Base-by-base conservation (phyloP, 2,113 vertebrate genomes). In the Gadus chalcogrammus region DNA sequence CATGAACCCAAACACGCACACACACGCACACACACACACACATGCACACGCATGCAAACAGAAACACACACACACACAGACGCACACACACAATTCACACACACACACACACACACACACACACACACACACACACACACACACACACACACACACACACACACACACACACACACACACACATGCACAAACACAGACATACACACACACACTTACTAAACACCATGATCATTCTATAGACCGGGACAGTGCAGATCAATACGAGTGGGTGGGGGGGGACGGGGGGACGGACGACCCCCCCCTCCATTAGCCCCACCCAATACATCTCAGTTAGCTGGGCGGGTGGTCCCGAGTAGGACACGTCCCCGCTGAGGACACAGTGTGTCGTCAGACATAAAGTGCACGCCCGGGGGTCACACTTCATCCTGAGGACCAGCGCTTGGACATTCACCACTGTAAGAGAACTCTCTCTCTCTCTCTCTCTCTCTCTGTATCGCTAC, bases 161-260 rank as follows among this genome's bases (percentile, higher is more conserved):
- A 8, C 58, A 58, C 78, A 74, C 81, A 74, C 79, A 85, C 86
- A 80, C 80, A 42, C 38, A 12, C 74, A 72, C 65, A 67, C 65
- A 8, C 58, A 58, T n/a, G n/a, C n/a, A n/a, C n/a, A n/a, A n/a
- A n/a, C n/a, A n/a, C n/a, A n/a, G n/a, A n/a, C n/a, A n/a, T n/a
- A n/a, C n/a, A n/a, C 78, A 74, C 79, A 74, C 79, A 85, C 86
- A 80, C 80, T 24, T 66, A 64, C 67, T 83, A 89, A 84, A 74
- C 11, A 59, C 84, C 71, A 72, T 85, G 82, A 89, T 85, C 82
- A 83, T 80, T 85, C 84, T 76, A 69, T 31, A 31, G 31, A 31
- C 31, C 31, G 31, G 31, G 31, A 31, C 1, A 31, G 31, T 31
- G 72, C 72, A 65, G 74, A 80, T 84, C 78, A 79, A 31, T 31